Conservation (phyloP, 2,113 vertebrate species). For the Mormyrus lacerda region DNA sequence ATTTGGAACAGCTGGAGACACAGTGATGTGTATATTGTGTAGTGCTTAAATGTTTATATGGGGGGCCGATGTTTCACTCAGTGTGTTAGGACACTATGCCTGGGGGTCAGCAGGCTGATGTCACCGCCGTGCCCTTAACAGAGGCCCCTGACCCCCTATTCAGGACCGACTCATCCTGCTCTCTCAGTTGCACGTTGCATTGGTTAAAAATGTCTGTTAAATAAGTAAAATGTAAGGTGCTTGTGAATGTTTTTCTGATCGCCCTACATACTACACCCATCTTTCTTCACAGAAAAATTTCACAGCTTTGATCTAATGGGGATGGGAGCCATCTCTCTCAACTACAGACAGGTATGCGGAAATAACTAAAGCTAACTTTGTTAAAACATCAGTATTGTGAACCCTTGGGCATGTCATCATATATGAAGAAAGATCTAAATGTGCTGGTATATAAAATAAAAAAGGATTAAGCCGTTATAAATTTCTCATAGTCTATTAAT, state of each 20-base stretch:
- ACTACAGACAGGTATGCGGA: slow-evolving; percentile 52
- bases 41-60: background rate
- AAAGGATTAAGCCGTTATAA: too few species aligned
- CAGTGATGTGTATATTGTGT: background rate
- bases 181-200: background rate
- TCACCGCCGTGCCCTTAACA: background rate
- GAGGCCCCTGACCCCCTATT: background rate
- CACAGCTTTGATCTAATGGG: slow-evolving; percentile 49
- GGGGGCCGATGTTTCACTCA: too few species aligned
- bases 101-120: background rate
- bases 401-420: background rate
- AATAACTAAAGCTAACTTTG: background rate
- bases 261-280: background rate
- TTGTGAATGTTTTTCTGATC: background rate
- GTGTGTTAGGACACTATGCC: background rate
- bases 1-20: background rate
- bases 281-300: slow-evolving; percentile 50
- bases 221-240: background rate
- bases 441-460: background rate
- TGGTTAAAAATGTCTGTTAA: background rate
- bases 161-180: background rate
- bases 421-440: background rate
- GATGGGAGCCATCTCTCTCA: slow-evolving; percentile 47
- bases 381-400: background rate
- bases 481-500: too few species aligned